Base-by-base conservation (phyloP, 2,797 vertebrate genomes). In the Aldrovandia affinis region DNA sequence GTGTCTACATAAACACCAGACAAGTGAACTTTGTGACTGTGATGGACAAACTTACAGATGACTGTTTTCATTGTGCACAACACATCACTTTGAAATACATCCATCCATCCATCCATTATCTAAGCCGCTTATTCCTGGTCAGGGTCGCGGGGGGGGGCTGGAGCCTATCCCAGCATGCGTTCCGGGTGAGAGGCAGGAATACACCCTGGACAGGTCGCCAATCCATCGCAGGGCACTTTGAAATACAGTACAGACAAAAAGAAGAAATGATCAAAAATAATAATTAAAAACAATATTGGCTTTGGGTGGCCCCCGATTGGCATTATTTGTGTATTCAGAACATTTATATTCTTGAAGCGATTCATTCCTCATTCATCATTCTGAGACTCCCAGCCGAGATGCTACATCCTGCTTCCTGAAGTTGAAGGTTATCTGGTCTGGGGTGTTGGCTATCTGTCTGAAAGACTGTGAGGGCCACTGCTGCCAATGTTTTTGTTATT, bases 361-460 rank as follows among this genome's bases (percentile, higher is more conserved):
- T 80, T 57, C 59, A 65, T 78, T 82, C 87, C 77, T 86, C 86
- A n/a, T n/a, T n/a, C n/a, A n/a, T n/a, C n/a, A n/a, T 83, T 87
- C 88, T 63, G 83, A 89, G 87, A 87, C 55, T 81, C 70, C 80
- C 68, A 83, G 86, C 85, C 88, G 86, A 89, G 87, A 83, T 25
- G 61, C 88, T 84, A 93, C 92, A 91, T 94, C 92, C 92, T 93
- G 92, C 93, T 93, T 94, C 93, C 89, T 92, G 91, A 87, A 81
- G 87, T 84, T 85, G 89, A 87, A 90, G 81, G 84, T 90, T 88
- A 88, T 85, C 87, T 86, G 82, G 78, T 89, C 88, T 22, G 82
- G 86, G 87, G 87, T 81, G 85, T 79, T 90, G 89, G 90, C 88
- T 78, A 83, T 85, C 83, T 88, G 0, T 87, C 87, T 92, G 87